Conservation (phyloP, 2,113 vertebrate genomes). For the Tyrannus savana region DNA sequence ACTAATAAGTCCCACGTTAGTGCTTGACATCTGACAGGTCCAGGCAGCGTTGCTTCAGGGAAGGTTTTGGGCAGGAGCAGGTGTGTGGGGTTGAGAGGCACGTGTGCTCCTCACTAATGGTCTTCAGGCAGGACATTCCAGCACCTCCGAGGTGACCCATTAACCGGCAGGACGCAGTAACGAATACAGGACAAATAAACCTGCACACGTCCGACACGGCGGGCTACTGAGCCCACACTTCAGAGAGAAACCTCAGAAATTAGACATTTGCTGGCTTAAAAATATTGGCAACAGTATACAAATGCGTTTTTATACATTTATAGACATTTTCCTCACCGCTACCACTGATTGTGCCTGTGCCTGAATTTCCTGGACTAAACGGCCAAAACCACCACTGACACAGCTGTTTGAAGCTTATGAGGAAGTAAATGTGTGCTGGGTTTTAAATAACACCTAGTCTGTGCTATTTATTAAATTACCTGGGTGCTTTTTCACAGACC, state of each 20-base stretch:
- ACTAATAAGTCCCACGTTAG: not conserved
- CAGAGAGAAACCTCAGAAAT: not conserved
- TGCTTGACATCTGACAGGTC: not conserved
- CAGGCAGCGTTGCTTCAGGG: not conserved
- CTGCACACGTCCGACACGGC: rapidly evolving
- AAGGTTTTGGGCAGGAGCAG: not conserved
- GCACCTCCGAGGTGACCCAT: not conserved
- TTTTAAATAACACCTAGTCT: not conserved
- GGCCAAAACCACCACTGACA: not conserved
- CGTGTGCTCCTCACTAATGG: not conserved
- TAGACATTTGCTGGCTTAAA: not conserved
- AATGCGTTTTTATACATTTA: not conserved
- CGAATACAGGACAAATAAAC: not conserved
- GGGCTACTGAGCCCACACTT: not conserved
- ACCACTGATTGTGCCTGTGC: not conserved
- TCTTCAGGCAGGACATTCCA: conserved; percentile 22
- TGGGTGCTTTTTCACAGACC: not conserved
- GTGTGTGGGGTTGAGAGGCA: not conserved
- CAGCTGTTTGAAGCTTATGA: rapidly evolving
- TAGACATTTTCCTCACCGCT: not conserved
- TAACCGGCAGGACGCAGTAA: not conserved
- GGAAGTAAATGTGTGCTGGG: not conserved
- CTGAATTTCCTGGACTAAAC: not conserved
- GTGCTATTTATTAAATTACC: not conserved
- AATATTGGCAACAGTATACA: not conserved